These are phyloP conservation scores for Lateolabrax maculatus DNA, from an alignment of 2,797 vertebrate species.

Conservation along the genomic window DNA sequence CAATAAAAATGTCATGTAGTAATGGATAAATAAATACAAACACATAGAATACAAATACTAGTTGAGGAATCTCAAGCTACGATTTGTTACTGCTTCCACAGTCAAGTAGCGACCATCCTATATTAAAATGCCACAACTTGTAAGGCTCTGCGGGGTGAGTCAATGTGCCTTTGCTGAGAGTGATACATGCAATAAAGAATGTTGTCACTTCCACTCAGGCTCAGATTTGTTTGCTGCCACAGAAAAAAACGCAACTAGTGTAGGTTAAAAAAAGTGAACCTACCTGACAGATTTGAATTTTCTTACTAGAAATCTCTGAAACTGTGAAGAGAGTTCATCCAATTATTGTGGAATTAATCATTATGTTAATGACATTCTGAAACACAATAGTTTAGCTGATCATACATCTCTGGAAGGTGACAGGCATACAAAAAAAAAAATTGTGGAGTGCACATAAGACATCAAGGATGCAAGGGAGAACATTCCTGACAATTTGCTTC, in stretches of 20 bases:
- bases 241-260: conserved; percentile 43
- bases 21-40: conserved; percentile 48
- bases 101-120: conserved; percentile 49
- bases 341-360: neutral
- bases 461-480: conserved; percentile 28
- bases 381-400: conserved; percentile 12
- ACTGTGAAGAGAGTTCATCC: neutral
- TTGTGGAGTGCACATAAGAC: conserved; percentile 14
- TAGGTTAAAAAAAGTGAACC: conserved; percentile 40
- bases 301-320: neutral
- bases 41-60: conserved; percentile 38
- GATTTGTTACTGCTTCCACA: conserved; percentile 51
- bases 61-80: conserved; percentile 42
- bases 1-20: conserved; percentile 41
- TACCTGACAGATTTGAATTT: conserved; percentile 9
- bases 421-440: too few relatives aligned
- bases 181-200: conserved; percentile 76
- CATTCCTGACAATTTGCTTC: conserved; percentile 60
- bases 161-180: conserved; percentile 78
- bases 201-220: conserved; percentile 73
- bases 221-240: conserved; percentile 47
- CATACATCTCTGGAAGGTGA: neutral
- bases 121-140: conserved; percentile 75
- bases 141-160: conserved; percentile 77
- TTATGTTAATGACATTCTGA: conserved; percentile 12